phyloP scores from a whole-genome alignment of 2,797 vertebrate species.

The Eulemur coronatus region DNA sequence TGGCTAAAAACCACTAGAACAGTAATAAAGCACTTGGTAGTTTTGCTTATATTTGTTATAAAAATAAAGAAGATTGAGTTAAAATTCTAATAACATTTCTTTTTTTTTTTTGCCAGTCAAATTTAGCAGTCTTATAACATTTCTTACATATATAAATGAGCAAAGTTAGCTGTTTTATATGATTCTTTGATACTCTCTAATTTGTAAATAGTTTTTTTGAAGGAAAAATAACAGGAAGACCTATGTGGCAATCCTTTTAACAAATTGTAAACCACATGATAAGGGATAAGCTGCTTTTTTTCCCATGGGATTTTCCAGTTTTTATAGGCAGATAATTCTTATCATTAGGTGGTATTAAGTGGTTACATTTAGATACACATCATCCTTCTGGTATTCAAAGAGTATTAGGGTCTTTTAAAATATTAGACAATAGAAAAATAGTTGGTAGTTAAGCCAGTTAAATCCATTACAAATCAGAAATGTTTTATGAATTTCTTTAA shows the following conservation, averaged over 20 bases:
- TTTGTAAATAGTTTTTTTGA: slow-evolving; percentile 22
- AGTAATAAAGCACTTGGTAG: not conserved
- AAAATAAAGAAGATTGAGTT: not conserved
- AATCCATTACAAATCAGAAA: slow-evolving; percentile 38
- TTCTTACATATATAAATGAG: not conserved
- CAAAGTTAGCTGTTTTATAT: not conserved
- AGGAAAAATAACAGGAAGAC: not conserved
- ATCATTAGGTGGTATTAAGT: not conserved
- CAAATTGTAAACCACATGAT: not conserved
- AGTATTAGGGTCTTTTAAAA: slow-evolving; percentile 29
- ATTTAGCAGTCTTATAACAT: not conserved
- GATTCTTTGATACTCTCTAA: not conserved
- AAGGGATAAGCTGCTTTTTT: not conserved
- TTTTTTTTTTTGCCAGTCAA: not conserved
- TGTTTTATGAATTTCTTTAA: slow-evolving; percentile 35
- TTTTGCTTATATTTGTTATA: not conserved
- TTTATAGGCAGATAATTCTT: slow-evolving; percentile 22
- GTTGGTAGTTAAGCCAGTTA: not conserved
- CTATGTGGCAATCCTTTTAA: not conserved
- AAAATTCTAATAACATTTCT: not conserved
- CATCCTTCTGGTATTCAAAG: slow-evolving; percentile 22
- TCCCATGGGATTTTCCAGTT: not conserved
- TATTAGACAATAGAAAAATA: slow-evolving; percentile 23
- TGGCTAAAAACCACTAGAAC: not conserved
- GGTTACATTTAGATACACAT: not conserved